Conservation (phyloP, 1,140 invertebrate species). For the Drosophila bocki region DNA sequence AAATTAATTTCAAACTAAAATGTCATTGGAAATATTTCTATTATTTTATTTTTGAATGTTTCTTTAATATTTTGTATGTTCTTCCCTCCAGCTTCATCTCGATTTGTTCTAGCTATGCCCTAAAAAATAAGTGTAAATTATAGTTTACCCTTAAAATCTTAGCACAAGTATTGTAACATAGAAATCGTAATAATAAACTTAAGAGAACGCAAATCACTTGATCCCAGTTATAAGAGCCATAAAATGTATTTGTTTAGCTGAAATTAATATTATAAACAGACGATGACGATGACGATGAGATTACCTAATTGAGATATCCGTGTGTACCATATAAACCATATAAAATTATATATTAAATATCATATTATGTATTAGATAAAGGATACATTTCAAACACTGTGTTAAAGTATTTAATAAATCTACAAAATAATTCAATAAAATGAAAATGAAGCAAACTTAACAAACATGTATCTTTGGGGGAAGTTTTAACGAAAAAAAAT, state of each 20-base stretch:
- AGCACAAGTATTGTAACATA: conserved; percentile 76
- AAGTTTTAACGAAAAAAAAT: too few species aligned
- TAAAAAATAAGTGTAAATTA: conserved; percentile 59
- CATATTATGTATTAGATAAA: conserved; percentile 75
- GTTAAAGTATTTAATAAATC: conserved; percentile 84
- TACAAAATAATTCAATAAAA: conserved; percentile 62
- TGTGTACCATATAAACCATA: conserved; percentile 60
- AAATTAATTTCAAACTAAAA: background rate
- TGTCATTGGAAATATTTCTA: background rate
- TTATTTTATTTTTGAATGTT: background rate
- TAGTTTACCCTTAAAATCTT: conserved; percentile 40
- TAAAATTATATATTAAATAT: conserved; percentile 59
- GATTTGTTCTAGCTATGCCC: conserved; percentile 23
- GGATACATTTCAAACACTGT: conserved; percentile 81
- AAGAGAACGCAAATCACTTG: conserved; percentile 17
- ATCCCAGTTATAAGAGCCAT: conserved; percentile 64
- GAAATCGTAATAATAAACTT: conserved; percentile 17
- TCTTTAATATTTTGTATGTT: conserved; percentile 1
- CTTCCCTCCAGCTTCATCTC: conserved; percentile 2
- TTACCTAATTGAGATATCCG: conserved; percentile 60
- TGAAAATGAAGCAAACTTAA: conserved; percentile 47
- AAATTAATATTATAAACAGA: conserved; percentile 58
- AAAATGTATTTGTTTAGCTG: conserved; percentile 69
- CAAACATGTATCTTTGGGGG: background rate
- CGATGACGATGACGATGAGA: conserved; percentile 50